Evolutionary conservation across 2,888 invertebrate genomes (phyloP).

Genomic region (Gandaritis pyraliata): DNA sequence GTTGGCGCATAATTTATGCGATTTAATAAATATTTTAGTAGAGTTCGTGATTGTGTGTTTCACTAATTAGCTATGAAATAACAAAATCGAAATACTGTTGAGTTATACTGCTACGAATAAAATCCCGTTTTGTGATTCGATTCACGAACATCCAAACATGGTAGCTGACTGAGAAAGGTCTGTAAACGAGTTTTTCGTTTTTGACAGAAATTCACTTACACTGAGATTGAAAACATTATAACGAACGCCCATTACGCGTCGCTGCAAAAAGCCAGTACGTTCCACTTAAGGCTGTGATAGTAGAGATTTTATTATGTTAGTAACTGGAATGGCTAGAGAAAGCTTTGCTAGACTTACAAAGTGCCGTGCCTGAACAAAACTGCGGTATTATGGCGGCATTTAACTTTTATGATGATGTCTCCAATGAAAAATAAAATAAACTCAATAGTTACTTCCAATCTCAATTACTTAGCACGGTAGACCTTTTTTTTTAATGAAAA

Average conservation of each 20-base stretch:
- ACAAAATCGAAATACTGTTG: too few relatives aligned
- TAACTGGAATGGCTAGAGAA: constrained; percentile 25
- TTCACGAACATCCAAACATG: neutral
- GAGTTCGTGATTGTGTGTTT: too few relatives aligned
- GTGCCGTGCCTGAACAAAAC: constrained; percentile 20
- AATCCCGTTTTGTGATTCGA: neutral
- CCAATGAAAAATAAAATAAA: neutral
- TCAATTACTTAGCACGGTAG: neutral
- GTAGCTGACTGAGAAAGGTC: constrained; percentile 1
- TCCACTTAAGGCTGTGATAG: constrained; percentile 29
- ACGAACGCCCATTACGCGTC: constrained; percentile 25
- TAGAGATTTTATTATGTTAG: constrained; percentile 32
- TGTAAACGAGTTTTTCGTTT: constrained; percentile 10
- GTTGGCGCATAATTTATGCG: too few relatives aligned
- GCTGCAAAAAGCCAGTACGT: constrained; percentile 26
- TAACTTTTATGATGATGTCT: constrained; percentile 21
- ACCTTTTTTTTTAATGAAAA: neutral
- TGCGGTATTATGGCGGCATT: constrained; percentile 13
- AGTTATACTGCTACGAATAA: too few relatives aligned
- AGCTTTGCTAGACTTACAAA: constrained; percentile 24
- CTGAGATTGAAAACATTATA: constrained; percentile 27
- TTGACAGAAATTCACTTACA: constrained; percentile 21
- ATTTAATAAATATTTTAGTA: too few relatives aligned
- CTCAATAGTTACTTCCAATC: neutral
- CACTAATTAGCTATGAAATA: too few relatives aligned